Base-by-base conservation (phyloP, 2,113 vertebrate species). In the Onychostoma macrolepis region DNA sequence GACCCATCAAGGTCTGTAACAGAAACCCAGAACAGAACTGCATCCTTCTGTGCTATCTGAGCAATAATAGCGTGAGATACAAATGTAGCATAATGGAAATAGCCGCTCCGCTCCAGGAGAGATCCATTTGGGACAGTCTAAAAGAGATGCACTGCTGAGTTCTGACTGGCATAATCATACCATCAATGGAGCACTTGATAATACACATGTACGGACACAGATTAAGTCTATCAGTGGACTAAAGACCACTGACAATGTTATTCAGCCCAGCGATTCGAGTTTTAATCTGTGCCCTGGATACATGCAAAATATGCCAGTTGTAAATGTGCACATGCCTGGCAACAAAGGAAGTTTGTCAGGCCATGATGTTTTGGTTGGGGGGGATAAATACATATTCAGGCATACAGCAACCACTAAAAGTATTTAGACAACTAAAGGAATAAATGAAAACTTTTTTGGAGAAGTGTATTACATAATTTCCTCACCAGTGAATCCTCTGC, bases 31-130 rank as follows among this genome's bases (percentile, higher is more conserved):
- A 88, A 87, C 86, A 84, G 88, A 87, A 84, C 76, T 83, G 86
- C 84, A 67, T 89, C 86, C 90, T 90, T 89, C 87, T 88, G 79
- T 53, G 80, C 87, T 88, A 84, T 88, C 78, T 88, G 86, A 90
- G 87, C 90, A 89, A 89, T 90, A 86, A 90, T 85, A 50, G 71
- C 69, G 84, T 41, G 76, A 87, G 84, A 86, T 87, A 85, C 84
- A 88, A 87, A 85, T 83, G 86, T 83, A 86, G 80, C 65, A 50
- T 89, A 86, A 87, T 87, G 88, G 84, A 88, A 76, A 85, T 80
- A 89, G 85, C 87, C 36, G 81, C 87, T 86, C 80, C 24, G 74
- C 53, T 82, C 78, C 81, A 79, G 65, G 86, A 85, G 80, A 86
- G 85, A 90, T 88, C 88, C 84, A 89, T 89, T 89, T 87, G 80